A percentile compares a stretch with the other conserved stretches of the same genome.
These are phyloP conservation scores for Acinonyx jubatus DNA, from an alignment of 2,113 vertebrate species.

Conservation along the genomic window DNA sequence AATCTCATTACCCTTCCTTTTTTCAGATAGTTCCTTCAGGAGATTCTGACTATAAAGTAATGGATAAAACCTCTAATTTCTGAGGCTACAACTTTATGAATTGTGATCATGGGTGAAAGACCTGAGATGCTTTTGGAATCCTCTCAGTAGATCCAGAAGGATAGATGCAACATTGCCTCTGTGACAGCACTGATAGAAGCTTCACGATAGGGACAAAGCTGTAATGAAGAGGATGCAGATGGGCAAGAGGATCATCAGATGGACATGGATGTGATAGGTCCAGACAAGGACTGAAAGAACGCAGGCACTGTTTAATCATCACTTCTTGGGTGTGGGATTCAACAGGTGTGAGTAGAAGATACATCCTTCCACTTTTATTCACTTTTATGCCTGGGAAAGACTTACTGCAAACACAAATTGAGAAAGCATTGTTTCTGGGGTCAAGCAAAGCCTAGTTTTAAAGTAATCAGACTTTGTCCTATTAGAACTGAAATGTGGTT, in stretches of 20 bases:
- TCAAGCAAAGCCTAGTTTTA: background rate
- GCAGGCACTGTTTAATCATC: background rate
- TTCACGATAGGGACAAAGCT: background rate
- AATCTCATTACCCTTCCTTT: background rate
- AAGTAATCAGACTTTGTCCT: background rate
- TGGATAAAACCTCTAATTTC: background rate
- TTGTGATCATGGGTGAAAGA: background rate
- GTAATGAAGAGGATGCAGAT: background rate
- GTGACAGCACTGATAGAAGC: background rate
- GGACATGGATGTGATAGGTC: background rate
- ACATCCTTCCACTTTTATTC: background rate
- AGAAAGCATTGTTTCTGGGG: background rate
- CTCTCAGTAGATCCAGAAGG: background rate
- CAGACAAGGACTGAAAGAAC: background rate
- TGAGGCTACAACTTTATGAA: background rate
- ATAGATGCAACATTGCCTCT: background rate
- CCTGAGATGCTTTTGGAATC: background rate
- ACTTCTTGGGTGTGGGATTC: background rate
- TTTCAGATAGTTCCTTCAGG: background rate
- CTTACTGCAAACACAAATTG: background rate
- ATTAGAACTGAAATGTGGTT: background rate
- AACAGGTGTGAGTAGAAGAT: background rate
- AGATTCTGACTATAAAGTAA: background rate
- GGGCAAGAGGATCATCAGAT: background rate
- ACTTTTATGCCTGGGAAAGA: background rate